Evolutionary conservation across 2,113 vertebrate genomes (phyloP).

Genomic region (Podarcis cretensis): DNA sequence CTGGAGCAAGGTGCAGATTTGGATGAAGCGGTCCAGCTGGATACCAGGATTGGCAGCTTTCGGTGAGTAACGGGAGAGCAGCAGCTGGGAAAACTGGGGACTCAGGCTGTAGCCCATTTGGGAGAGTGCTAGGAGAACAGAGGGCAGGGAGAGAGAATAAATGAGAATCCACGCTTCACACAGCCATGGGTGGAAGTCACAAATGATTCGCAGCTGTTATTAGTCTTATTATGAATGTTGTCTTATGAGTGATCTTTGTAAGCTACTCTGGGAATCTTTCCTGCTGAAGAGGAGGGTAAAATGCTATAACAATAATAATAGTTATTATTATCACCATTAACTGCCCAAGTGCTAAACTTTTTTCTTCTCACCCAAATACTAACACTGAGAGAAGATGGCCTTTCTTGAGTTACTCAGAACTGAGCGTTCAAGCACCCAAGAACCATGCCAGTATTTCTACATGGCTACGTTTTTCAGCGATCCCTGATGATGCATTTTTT

Average conservation of each 20-base stretch:
- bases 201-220: not conserved
- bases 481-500: not conserved
- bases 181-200: fast-evolving
- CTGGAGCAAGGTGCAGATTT: constrained; percentile 94
- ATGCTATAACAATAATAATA: not conserved
- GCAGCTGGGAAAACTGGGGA: constrained; percentile 89
- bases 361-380: not conserved
- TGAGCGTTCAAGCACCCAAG: not conserved
- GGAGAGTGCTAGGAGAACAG: constrained; percentile 80
- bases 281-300: not conserved
- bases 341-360: not conserved
- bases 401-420: not conserved
- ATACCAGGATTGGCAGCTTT: constrained; percentile 73
- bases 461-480: not conserved
- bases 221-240: not conserved
- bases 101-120: constrained; percentile 97
- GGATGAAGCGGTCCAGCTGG: constrained; percentile 95
- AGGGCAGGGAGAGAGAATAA: not conserved
- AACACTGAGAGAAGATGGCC: not conserved
- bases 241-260: not conserved
- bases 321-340: not conserved
- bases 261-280: not conserved
- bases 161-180: fast-evolving
- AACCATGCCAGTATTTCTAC: not conserved
- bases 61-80: constrained; percentile 78